phyloP scores from a whole-genome alignment of 2,113 vertebrate species.

The Tretioscincus oriximinensis region DNA sequence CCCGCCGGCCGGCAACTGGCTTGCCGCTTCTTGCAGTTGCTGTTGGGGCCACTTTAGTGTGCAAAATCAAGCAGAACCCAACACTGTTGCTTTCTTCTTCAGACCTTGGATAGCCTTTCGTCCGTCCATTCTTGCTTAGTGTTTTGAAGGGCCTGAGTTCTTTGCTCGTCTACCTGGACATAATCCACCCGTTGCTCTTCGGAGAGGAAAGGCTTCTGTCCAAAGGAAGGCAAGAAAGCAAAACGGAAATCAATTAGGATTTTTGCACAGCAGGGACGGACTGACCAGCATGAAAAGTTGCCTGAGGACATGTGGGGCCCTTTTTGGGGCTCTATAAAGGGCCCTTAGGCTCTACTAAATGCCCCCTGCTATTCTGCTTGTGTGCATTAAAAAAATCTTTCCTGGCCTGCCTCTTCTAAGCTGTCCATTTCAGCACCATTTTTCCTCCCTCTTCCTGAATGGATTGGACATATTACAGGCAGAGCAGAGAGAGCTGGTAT shows the following conservation, averaged over 20 bases:
- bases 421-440: no score
- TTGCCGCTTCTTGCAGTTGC: no score
- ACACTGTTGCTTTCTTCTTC: constrained; percentile 48
- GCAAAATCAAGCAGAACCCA: constrained; percentile 39
- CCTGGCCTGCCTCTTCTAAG: no score
- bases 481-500: no score
- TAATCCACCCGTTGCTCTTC: constrained; percentile 94
- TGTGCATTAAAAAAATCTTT: no score
- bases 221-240: not conserved
- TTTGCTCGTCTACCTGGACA: constrained; percentile 94
- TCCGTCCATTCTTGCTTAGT: constrained; percentile 96
- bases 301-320: no score
- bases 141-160: constrained; percentile 95
- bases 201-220: constrained; percentile 86
- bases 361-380: no score
- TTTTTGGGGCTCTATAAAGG: no score
- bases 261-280: not conserved
- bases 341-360: no score
- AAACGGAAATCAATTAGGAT: not conserved
- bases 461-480: no score
- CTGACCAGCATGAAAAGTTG: no score
- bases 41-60: constrained; percentile 52
- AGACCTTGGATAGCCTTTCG: constrained; percentile 89
- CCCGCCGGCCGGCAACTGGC: constrained; percentile 40
- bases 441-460: no score